Base-by-base conservation (phyloP, 2,113 vertebrate species). In the Neopipo cinnamomea region DNA sequence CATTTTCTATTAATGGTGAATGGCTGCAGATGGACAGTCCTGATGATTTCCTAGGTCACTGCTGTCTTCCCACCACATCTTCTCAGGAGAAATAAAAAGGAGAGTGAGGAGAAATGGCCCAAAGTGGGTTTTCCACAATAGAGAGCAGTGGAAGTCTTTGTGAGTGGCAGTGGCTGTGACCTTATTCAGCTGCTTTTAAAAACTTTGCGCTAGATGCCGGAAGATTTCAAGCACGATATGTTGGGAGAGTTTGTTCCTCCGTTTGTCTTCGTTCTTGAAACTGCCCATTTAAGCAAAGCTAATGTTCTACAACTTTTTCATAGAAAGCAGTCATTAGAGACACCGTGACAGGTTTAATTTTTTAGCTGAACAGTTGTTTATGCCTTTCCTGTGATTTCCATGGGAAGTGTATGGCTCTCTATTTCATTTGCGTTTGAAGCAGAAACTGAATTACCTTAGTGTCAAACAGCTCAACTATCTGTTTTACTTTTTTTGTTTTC, bases 401-500 rank as follows among this genome's bases (percentile, higher is more conserved):
- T 74, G 27, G 71, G 42, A 96, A 91, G 65, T 58, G 6, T 39
- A 73, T 1, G 3, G 35, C 8, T 12, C 39, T 82, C 58, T 68
- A 19, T 67, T 89, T 91, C 63, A 77, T 52, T 88, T 1, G 1
- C 9, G 41, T 91, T 95, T 85, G 68, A 88, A 96, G 56, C 92
- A 37, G n/a, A 90, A 92, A 58, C 16, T 49, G 61, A 92, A 88
- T 68, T 94, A 95, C 81, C 77, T 95, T 76, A 28, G 53, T 76
- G 93, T 91, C 81, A 89, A 95, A 74, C 37, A 93, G 53, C 53
- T 94, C 67, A 93, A 67, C 39, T 92, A 50, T 83, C 82, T 89
- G 35, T 27, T 95, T 86, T 53, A 66, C 15, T 78, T 91, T 84
- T 58, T 86, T 92, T 88, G 63, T 89, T 96, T 85, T 93, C 49